Conservation (phyloP, 1,140 invertebrate genomes). For the Lithobius niger region DNA sequence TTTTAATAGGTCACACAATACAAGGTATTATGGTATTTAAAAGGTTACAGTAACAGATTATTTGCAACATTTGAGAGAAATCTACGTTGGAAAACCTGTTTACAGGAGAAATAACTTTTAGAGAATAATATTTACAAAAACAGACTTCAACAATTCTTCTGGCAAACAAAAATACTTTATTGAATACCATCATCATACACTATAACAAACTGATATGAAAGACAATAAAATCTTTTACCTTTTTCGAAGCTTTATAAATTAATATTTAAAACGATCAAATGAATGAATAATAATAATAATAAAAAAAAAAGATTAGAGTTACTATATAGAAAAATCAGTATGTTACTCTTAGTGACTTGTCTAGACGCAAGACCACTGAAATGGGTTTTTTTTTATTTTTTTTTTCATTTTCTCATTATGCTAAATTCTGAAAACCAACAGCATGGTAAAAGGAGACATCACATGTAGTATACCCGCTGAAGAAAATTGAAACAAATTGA, state of each 20-base stretch:
- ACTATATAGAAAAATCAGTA: no score
- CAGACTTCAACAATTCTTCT: no score
- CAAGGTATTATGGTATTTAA: no score
- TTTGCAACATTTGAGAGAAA: no score
- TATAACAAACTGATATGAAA: constrained; percentile 12
- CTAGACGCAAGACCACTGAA: no score
- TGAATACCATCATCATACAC: constrained; percentile 11
- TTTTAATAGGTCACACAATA: no score
- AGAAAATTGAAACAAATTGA: background rate
- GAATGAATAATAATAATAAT: background rate
- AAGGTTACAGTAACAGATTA: no score
- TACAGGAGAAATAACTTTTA: no score
- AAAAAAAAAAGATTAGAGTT: constrained; percentile 2
- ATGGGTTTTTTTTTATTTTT: background rate
- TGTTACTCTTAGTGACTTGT: no score
- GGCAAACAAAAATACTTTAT: constrained; percentile 11
- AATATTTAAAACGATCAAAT: constrained; percentile 5
- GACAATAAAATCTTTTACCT: constrained; percentile 6
- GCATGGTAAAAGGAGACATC: background rate
- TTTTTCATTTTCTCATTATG: background rate
- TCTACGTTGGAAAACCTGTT: no score
- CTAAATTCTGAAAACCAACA: constrained; percentile 2
- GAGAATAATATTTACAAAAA: no score
- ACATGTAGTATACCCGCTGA: background rate
- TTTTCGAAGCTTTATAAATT: constrained; percentile 7